Conservation (phyloP, 1,140 invertebrate species). For the Cydia splendana region DNA sequence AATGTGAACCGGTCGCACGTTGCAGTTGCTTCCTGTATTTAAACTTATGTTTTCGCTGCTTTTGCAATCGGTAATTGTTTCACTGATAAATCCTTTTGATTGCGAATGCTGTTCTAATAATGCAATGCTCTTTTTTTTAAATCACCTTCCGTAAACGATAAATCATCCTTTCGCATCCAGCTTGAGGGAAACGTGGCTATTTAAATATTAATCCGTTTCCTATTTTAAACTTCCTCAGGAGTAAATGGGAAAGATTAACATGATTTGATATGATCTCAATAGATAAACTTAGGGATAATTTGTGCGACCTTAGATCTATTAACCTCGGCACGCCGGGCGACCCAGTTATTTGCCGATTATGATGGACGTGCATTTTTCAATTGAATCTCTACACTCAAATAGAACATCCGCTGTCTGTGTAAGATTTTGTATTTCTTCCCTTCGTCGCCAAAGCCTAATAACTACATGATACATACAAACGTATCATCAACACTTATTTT, state of each 20-base stretch:
- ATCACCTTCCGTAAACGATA: slow-evolving; percentile 2
- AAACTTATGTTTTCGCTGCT: slow-evolving; percentile 38
- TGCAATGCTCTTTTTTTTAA: not conserved
- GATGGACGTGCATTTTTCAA: slow-evolving; percentile 53
- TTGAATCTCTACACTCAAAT: slow-evolving; percentile 43
- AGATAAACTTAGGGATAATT: slow-evolving; percentile 41
- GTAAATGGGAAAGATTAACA: slow-evolving; percentile 5
- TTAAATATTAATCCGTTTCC: not conserved
- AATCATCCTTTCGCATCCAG: not conserved
- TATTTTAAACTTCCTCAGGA: not conserved
- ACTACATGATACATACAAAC: not conserved
- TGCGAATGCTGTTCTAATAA: not conserved
- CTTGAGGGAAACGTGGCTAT: no score
- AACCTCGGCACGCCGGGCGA: slow-evolving; percentile 43
- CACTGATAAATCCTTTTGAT: slow-evolving; percentile 3
- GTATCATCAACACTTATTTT: not conserved
- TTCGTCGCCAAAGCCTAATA: not conserved
- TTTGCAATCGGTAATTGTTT: slow-evolving; percentile 35
- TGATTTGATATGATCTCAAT: slow-evolving; percentile 36
- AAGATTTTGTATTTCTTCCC: not conserved
- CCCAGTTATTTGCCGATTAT: slow-evolving; percentile 49
- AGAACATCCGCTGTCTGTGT: slow-evolving; percentile 39
- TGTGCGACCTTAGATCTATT: slow-evolving; percentile 49
- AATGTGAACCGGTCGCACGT: slow-evolving; percentile 41
- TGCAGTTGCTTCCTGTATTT: slow-evolving; percentile 45